phyloP scores from a whole-genome alignment of 2,113 vertebrate genomes.

The Cinclus cinclus region DNA sequence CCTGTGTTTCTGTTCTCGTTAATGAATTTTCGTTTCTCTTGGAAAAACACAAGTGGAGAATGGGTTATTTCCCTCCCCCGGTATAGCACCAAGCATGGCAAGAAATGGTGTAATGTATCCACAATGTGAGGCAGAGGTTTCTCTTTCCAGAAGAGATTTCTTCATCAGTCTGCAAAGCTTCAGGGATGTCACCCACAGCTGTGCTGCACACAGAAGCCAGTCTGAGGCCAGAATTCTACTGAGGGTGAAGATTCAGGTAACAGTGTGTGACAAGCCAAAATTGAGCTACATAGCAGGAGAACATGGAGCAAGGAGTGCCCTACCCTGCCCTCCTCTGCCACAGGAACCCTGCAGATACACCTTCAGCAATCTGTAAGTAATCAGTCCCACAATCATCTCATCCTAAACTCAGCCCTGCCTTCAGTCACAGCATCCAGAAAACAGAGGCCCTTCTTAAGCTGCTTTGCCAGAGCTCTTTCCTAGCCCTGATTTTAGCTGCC shows the following conservation, averaged over 20 bases:
- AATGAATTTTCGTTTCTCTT: neutral
- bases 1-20: neutral
- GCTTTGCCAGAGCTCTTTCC: neutral
- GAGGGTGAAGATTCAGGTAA: neutral
- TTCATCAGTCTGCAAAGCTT: neutral
- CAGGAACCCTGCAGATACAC: neutral
- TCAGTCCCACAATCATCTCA: neutral
- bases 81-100: neutral
- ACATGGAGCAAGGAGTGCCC: neutral
- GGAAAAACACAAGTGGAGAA: neutral
- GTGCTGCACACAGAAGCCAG: neutral
- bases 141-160: neutral
- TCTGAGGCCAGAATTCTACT: neutral
- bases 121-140: neutral
- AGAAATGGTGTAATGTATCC: neutral
- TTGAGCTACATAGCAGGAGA: neutral
- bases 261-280: neutral
- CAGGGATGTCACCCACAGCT: neutral
- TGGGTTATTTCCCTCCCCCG: neutral
- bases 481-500: neutral
- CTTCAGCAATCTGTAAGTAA: neutral
- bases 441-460: neutral
- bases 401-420: neutral
- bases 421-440: neutral
- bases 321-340: neutral